Base-by-base conservation (phyloP, 2,888 invertebrate species). In the Parelbella ahira region DNA sequence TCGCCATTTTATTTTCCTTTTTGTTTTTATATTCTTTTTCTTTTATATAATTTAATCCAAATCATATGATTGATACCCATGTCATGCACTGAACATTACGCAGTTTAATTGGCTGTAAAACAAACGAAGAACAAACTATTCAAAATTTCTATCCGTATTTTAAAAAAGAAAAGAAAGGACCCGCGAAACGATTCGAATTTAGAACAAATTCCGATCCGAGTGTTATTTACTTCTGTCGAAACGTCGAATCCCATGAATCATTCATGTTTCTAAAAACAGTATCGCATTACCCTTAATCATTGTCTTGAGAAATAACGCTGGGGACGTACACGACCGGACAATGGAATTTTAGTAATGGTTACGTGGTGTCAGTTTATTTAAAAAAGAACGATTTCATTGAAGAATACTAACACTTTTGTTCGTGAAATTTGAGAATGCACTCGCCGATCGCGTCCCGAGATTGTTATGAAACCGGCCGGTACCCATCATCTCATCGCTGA, bases 261-360 rank as follows among this genome's bases (percentile, higher is more conserved):
- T 69, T 63, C 56, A 51, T 64, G 72, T 75, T 77, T 81, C 84
- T 80, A 81, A 82, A 82, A 77, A 82, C 74, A 68, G 66, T 73
- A 72, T 84, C 83, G 62, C 60, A 69, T 83, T 77, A 71, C 84
- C 63, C 63, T 69, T 68, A 70, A 72, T 72, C 75, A 71, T 75
- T 81, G 80, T 78, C 73, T 80, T 78, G 81, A 77, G 80, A 83
- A 80, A 68, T 62, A 60, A 60, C 67, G 68, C 64, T 59, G 64
- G 69, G 72, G 67, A 69, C 69, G 68, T 70, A 65, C 73, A 69
- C 69, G 70, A 77, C 68, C 63, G 80, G 76, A 86, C 84, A 80
- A 84, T 81, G 84, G 83, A 51, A 66, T 75, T 72, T 68, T 73
- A 79, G 78, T 75, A 74, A 73, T 67, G 71, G 72, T 74, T 71